phyloP scores from a whole-genome alignment of 2,797 vertebrate genomes.

The Alosa sapidissima region DNA sequence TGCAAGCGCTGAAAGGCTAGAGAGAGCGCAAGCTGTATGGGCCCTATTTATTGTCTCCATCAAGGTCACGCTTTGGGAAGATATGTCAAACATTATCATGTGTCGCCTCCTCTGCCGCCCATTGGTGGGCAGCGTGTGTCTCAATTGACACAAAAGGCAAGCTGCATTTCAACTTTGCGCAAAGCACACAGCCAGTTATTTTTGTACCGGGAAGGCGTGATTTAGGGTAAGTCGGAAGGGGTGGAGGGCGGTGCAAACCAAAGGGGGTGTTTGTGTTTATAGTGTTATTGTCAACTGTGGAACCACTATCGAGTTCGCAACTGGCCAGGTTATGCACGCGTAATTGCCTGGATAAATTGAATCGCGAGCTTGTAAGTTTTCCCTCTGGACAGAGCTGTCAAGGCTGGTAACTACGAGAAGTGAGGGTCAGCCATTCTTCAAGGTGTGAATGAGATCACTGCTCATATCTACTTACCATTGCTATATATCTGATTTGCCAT shows the following conservation, averaged over 20 bases:
- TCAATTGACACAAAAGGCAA: conserved; percentile 99
- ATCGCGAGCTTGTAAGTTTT: conserved; percentile 21
- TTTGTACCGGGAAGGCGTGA: conserved; percentile 87
- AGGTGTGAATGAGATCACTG: conserved; percentile 26
- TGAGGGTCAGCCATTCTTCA: neutral
- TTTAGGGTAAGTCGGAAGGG: conserved; percentile 58
- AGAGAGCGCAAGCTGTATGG: conserved; percentile 77
- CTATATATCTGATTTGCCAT: conserved; percentile 17
- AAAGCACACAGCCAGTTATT: conserved; percentile 87
- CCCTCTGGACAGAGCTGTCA: conserved; percentile 18
- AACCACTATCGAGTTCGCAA: conserved; percentile 23
- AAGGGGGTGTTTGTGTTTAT: conserved; percentile 32
- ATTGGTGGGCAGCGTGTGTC: conserved; percentile 84
- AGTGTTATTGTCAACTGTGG: conserved; percentile 23
- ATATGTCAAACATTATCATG: conserved; percentile 96
- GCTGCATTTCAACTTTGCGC: conserved; percentile 91
- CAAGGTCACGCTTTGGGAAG: conserved; percentile 96
- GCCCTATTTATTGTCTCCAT: conserved; percentile 88
- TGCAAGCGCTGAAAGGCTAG: conserved; percentile 55
- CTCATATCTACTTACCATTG: conserved; percentile 15
- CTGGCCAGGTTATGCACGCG: conserved; percentile 16
- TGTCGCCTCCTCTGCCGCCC: conserved; percentile 85
- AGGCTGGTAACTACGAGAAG: conserved; percentile 10
- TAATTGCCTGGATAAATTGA: conserved; percentile 18
- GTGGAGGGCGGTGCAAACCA: conserved; percentile 58